phyloP scores from a whole-genome alignment of 1,140 invertebrate genomes.

The Sminthurides bifidus region DNA sequence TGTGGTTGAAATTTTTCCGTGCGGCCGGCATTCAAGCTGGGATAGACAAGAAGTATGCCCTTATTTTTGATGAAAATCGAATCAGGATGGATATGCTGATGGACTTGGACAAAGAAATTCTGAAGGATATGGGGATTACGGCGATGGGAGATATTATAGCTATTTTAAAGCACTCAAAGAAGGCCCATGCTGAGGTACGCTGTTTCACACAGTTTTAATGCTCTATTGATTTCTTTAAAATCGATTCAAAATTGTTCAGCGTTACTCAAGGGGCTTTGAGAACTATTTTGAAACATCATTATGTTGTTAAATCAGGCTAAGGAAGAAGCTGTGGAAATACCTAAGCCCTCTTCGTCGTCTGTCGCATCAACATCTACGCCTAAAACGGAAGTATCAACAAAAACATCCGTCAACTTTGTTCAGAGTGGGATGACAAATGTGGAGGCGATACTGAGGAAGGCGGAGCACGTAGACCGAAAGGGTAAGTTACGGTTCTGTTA shows the following conservation, averaged over 20 bases:
- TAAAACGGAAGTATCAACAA: background rate
- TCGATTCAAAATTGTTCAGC: background rate
- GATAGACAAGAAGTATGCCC: conserved; percentile 61
- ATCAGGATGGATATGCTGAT: conserved; percentile 67
- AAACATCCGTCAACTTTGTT: too few species aligned
- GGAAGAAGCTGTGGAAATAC: conserved; percentile 13
- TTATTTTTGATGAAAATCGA: conserved; percentile 68
- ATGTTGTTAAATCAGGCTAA: conserved; percentile 11
- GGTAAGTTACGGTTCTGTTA: background rate
- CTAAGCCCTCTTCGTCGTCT: conserved; percentile 5
- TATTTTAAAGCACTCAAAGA: conserved; percentile 67
- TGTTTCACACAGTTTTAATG: conserved; percentile 4
- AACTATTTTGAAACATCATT: background rate
- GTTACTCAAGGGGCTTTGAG: background rate
- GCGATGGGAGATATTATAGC: conserved; percentile 73
- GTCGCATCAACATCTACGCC: background rate
- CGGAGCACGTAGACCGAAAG: background rate
- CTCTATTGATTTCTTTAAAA: background rate
- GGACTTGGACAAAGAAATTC: conserved; percentile 68
- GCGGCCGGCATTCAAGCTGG: conserved; percentile 61
- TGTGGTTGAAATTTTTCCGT: conserved; percentile 66
- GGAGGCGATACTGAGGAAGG: too few species aligned
- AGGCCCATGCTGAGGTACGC: conserved; percentile 50
- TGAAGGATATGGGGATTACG: conserved; percentile 69
- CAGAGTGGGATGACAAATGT: too few species aligned